Conservation (phyloP, 1,140 invertebrate genomes). For the Megalopta genalis region DNA sequence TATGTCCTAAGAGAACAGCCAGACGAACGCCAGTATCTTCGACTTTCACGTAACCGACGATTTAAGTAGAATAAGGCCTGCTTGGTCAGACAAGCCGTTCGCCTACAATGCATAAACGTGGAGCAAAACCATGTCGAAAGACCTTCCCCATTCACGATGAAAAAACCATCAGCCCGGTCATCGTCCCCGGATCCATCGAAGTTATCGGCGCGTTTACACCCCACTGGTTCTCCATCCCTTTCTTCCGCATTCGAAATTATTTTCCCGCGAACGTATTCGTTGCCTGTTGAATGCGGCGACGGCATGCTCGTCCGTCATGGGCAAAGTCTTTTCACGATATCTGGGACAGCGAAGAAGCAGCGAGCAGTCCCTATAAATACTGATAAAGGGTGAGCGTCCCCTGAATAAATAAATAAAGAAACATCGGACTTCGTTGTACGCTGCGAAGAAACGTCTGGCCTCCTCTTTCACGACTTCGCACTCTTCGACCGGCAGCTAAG, state of each 20-base stretch:
- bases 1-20: too few species aligned
- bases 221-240: background rate
- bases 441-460: too few species aligned
- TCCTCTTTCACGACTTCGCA: too few species aligned
- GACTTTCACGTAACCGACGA: too few species aligned
- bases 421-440: background rate
- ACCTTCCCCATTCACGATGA: too few species aligned
- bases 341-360: background rate
- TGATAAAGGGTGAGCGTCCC: background rate
- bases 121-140: too few species aligned
- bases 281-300: background rate
- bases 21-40: too few species aligned
- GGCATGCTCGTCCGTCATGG: background rate
- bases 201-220: constrained; percentile 20
- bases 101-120: too few species aligned
- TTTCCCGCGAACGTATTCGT: background rate
- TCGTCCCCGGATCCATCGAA: background rate
- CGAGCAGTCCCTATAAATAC: background rate
- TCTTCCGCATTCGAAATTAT: background rate
- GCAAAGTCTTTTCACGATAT: background rate
- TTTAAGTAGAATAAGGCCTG: too few species aligned
- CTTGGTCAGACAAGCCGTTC: too few species aligned
- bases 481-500: too few species aligned
- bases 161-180: background rate
- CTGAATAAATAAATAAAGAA: background rate